Conservation (phyloP, 2,797 vertebrate species). For the Petrocephalus schoutedeni region DNA sequence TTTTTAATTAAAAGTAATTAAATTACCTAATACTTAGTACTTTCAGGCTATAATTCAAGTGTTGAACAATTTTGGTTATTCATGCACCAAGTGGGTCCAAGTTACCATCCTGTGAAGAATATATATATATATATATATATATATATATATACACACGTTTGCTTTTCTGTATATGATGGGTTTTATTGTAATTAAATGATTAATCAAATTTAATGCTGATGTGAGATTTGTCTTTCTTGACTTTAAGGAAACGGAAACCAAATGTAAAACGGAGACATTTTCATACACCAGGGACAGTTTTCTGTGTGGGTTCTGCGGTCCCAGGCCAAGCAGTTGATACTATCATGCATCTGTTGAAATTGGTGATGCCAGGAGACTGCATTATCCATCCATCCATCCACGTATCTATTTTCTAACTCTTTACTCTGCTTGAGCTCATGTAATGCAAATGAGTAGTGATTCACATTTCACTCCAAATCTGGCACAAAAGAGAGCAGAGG, state of each 20-base stretch:
- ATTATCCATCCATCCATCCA: not conserved
- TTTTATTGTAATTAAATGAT: constrained; percentile 5
- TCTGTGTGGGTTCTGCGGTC: not conserved
- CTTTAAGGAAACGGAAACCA: not conserved
- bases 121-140: not conserved
- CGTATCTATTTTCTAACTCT: not conserved
- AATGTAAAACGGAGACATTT: not conserved
- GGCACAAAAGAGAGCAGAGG: too few species aligned
- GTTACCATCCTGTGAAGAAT: not conserved
- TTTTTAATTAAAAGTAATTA: not conserved
- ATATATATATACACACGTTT: not conserved
- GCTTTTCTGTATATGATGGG: not conserved
- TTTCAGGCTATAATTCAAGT: not conserved
- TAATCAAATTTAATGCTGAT: not conserved
- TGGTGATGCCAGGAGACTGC: not conserved
- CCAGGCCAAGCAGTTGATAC: not conserved
- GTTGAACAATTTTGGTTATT: not conserved
- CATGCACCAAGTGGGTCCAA: not conserved
- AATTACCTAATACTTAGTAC: not conserved
- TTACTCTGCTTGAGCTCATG: not conserved
- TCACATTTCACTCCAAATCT: not conserved
- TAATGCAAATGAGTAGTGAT: not conserved
- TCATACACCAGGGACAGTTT: not conserved
- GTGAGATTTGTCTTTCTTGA: not conserved
- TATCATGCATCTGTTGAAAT: not conserved